A percentile compares a stretch with the other conserved stretches of the same genome.
Evolutionary conservation across 2,888 invertebrate genomes (phyloP).

Genomic region (Drosophila ustulata): DNA sequence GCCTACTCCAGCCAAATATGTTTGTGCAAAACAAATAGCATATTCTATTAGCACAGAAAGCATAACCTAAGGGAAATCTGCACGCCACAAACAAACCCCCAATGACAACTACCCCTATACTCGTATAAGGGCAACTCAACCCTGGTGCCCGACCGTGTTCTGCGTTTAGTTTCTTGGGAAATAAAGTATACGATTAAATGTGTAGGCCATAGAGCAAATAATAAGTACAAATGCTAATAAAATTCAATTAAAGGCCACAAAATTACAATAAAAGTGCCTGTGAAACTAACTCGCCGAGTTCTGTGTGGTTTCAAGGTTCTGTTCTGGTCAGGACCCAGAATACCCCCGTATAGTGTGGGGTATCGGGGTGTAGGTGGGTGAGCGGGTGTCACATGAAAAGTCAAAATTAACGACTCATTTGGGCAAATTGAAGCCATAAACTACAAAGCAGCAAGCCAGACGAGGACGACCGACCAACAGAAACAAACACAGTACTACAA

Average conservation of each 20-base stretch:
- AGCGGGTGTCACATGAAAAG: conserved; percentile 61
- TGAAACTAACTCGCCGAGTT: conserved; percentile 57
- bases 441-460: conserved; percentile 61
- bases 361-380: conserved; percentile 10
- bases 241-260: conserved; percentile 82
- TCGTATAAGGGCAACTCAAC: conserved; percentile 5
- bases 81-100: conserved; percentile 27
- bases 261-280: conserved; percentile 78
- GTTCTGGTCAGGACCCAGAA: conserved; percentile 21
- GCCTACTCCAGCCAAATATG: conserved; percentile 13
- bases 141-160: background rate
- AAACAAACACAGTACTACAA: background rate
- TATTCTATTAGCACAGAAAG: conserved; percentile 57
- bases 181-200: conserved; percentile 75
- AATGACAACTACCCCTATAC: conserved; percentile 23
- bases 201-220: conserved; percentile 54
- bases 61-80: conserved; percentile 26
- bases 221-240: conserved; percentile 81
- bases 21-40: conserved; percentile 56
- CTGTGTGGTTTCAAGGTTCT: conserved; percentile 24
- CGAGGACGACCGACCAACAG: conserved; percentile 14
- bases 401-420: conserved; percentile 83
- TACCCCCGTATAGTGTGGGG: conserved; percentile 6
- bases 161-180: conserved; percentile 31
- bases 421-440: conserved; percentile 82